phyloP scores from a whole-genome alignment of 92 coral and sea anemone species.

The Chrysogorgia sp. region DNA sequence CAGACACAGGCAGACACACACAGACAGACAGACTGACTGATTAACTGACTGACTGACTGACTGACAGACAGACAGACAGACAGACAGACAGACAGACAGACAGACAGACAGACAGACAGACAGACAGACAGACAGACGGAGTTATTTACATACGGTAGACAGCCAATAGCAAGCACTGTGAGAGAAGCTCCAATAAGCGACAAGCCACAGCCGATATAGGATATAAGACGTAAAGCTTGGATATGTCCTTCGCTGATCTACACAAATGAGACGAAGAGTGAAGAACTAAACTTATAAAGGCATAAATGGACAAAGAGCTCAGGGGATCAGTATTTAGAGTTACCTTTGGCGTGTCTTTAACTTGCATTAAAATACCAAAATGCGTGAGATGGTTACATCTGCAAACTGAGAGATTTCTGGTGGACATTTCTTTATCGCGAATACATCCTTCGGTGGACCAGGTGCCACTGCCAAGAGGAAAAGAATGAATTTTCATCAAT shows the following conservation, averaged over 20 bases:
- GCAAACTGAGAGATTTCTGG: conserved; percentile 46
- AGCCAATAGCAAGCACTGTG: conserved; percentile 59
- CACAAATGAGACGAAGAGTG: neutral
- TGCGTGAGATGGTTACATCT: conserved; percentile 85
- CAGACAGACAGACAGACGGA: too few relatives aligned
- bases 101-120: too few relatives aligned
- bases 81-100: too few relatives aligned
- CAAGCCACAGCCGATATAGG: conserved; percentile 34
- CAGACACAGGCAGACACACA: neutral
- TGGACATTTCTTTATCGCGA: conserved; percentile 17
- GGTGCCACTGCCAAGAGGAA: neutral
- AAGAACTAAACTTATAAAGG: too few relatives aligned
- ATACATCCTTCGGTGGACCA: conserved; percentile 43
- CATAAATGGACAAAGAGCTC: too few relatives aligned
- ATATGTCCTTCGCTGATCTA: conserved; percentile 60
- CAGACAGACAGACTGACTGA: too few relatives aligned
- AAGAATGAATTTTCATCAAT: neutral
- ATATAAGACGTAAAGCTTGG: conserved; percentile 1
- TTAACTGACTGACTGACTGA: too few relatives aligned
- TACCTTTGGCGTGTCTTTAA: conserved; percentile 74
- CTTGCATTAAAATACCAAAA: conserved; percentile 97
- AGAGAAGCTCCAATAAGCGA: conserved; percentile 19
- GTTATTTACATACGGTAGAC: conserved; percentile 77
- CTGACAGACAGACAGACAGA: too few relatives aligned
- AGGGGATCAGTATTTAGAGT: neutral